Conservation (phyloP, 2,113 vertebrate species). For the Ia io region DNA sequence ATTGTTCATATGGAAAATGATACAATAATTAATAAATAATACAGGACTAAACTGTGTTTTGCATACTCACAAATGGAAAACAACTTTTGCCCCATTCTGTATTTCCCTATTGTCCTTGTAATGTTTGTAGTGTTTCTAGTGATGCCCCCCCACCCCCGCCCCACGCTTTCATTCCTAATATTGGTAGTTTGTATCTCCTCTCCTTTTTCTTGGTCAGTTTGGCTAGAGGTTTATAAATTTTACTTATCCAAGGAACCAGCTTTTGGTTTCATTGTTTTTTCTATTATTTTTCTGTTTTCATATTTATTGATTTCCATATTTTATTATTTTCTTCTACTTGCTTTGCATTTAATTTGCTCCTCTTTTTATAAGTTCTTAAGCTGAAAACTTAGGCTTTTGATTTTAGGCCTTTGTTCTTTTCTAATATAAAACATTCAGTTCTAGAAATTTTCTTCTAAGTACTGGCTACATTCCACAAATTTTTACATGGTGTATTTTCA, state of each 20-base stretch:
- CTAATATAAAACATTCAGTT: neutral
- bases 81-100: neutral
- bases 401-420: neutral
- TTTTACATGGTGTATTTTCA: neutral
- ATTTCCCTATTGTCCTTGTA: neutral
- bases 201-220: neutral
- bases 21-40: neutral
- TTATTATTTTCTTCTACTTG: slow-evolving; percentile 4
- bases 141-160: neutral
- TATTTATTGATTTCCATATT: neutral
- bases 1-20: neutral
- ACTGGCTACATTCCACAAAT: neutral
- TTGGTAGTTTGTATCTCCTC: neutral
- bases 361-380: neutral
- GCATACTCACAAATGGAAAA: neutral
- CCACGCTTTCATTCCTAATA: neutral
- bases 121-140: neutral
- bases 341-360: neutral
- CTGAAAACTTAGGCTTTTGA: neutral
- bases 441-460: neutral
- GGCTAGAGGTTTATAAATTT: neutral
- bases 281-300: neutral
- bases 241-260: neutral
- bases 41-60: neutral
- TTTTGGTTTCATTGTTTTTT: neutral